Percentiles rank a stretch among this genome's conserved stretches.
Conservation (phyloP, 2,888 invertebrate species). For the Eremobia ochroleuca region DNA sequence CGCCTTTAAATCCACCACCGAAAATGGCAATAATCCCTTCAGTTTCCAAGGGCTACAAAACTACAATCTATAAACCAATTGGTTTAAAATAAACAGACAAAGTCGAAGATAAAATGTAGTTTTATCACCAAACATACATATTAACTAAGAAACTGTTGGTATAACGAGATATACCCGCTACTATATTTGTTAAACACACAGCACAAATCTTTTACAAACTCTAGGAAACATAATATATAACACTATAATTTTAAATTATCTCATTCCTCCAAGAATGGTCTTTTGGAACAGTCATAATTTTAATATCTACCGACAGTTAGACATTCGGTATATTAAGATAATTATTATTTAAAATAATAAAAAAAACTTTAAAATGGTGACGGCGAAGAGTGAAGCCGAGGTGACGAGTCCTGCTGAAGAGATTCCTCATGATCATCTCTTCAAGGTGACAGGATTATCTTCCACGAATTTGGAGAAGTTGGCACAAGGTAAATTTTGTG, state of each 20-base stretch:
- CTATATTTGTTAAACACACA: slow-evolving; percentile 51
- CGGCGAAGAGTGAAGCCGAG: slow-evolving; percentile 75
- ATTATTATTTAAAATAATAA: slow-evolving; percentile 41
- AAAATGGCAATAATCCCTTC: slow-evolving; percentile 4
- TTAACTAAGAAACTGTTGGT: slow-evolving; percentile 55
- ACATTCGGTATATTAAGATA: slow-evolving; percentile 38
- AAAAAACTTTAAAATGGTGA: slow-evolving; percentile 72
- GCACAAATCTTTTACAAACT: slow-evolving; percentile 61
- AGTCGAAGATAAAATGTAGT: slow-evolving; percentile 54
- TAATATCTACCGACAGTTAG: slow-evolving; percentile 48
- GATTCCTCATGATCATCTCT: slow-evolving; percentile 86
- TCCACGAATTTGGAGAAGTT: slow-evolving; percentile 85
- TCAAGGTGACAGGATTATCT: slow-evolving; percentile 85
- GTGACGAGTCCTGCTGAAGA: slow-evolving; percentile 74
- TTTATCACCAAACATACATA: slow-evolving; percentile 64
- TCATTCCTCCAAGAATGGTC: slow-evolving; percentile 66
- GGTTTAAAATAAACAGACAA: slow-evolving; percentile 52
- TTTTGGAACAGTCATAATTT: slow-evolving; percentile 28
- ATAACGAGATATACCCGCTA: slow-evolving; percentile 38
- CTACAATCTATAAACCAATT: slow-evolving; percentile 31
- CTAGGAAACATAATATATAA: slow-evolving; percentile 47
- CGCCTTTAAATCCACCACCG: not conserved
- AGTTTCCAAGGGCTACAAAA: slow-evolving; percentile 12
- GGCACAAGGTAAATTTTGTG: slow-evolving; percentile 79
- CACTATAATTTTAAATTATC: slow-evolving; percentile 56